These are phyloP conservation scores for Caenorhabditis remanei DNA, from an alignment of 1,140 invertebrate genomes.

Conservation along the genomic window DNA sequence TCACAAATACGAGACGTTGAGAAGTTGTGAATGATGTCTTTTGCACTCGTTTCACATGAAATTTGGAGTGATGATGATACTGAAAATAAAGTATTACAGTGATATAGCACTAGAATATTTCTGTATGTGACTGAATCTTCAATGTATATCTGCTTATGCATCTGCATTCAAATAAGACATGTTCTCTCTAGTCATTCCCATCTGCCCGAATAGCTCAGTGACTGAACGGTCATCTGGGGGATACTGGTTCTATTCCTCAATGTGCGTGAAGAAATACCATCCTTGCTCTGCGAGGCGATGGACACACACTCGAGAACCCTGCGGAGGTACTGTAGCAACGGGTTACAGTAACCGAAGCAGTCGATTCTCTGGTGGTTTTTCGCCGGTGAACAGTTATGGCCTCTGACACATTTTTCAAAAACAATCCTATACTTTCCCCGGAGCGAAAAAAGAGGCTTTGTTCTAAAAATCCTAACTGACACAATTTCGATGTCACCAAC, in stretches of 20 bases:
- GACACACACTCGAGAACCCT: not conserved
- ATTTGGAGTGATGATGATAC: not conserved
- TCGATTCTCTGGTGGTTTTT: too few species aligned
- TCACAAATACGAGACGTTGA: conserved; percentile 19
- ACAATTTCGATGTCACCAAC: not conserved
- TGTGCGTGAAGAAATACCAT: not conserved
- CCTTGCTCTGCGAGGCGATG: not conserved
- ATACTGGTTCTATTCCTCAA: not conserved
- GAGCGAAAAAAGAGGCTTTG: too few species aligned
- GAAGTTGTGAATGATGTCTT: conserved; percentile 16
- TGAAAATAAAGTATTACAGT: not conserved
- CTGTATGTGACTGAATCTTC: too few species aligned
- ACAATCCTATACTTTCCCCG: too few species aligned
- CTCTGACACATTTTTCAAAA: too few species aligned
- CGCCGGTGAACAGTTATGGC: too few species aligned
- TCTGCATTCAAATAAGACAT: too few species aligned
- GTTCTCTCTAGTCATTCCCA: too few species aligned
- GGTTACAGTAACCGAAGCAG: not conserved
- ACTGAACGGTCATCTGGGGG: too few species aligned
- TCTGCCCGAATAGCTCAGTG: too few species aligned
- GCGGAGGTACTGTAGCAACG: not conserved
- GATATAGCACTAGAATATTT: not conserved
- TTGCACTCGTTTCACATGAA: not conserved
- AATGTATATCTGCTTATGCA: too few species aligned
- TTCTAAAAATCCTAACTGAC: too few species aligned